phyloP scores from a whole-genome alignment of 1,140 invertebrate species.

The Anadara kagoshimensis region DNA sequence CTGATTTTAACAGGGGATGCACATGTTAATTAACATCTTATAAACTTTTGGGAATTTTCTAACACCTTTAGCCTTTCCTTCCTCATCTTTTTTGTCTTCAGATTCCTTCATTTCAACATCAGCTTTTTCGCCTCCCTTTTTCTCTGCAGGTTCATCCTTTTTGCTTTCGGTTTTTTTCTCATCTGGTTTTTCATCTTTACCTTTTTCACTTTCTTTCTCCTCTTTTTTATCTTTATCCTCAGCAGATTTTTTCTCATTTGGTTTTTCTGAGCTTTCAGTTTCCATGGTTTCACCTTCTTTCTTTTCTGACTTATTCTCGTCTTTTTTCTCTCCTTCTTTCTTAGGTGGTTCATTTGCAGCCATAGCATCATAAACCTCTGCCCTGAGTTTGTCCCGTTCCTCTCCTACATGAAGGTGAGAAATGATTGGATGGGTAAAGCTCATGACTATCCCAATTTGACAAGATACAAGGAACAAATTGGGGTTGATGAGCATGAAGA shows the following conservation, averaged over 20 bases:
- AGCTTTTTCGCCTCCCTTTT: constrained; percentile 36
- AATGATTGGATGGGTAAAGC: neutral
- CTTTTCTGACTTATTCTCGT: constrained; percentile 55
- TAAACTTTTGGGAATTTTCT: too few relatives aligned
- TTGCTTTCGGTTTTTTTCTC: constrained; percentile 53
- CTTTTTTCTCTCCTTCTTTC: constrained; percentile 5
- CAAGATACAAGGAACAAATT: neutral
- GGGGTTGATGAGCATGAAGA: neutral
- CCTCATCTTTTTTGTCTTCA: constrained; percentile 30
- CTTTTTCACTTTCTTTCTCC: constrained; percentile 33
- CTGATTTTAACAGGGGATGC: too few relatives aligned
- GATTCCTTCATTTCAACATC: constrained; percentile 50
- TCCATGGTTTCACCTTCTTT: constrained; percentile 48
- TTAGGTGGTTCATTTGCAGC: constrained; percentile 32
- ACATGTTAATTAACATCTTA: too few relatives aligned
- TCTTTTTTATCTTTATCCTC: constrained; percentile 21
- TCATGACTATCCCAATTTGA: neutral
- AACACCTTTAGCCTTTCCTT: constrained; percentile 12
- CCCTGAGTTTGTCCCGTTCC: constrained; percentile 55
- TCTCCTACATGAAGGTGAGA: constrained; percentile 37
- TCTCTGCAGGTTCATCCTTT: constrained; percentile 40
- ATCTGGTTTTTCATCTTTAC: constrained; percentile 55
- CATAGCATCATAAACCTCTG: constrained; percentile 65
- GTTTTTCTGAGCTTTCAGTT: constrained; percentile 45
- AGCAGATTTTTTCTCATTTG: constrained; percentile 8